Evolutionary conservation across 2,797 vertebrate species (phyloP), one percentile per base, ranked within the genome.

Genomic region (Erethizon dorsatum): DNA sequence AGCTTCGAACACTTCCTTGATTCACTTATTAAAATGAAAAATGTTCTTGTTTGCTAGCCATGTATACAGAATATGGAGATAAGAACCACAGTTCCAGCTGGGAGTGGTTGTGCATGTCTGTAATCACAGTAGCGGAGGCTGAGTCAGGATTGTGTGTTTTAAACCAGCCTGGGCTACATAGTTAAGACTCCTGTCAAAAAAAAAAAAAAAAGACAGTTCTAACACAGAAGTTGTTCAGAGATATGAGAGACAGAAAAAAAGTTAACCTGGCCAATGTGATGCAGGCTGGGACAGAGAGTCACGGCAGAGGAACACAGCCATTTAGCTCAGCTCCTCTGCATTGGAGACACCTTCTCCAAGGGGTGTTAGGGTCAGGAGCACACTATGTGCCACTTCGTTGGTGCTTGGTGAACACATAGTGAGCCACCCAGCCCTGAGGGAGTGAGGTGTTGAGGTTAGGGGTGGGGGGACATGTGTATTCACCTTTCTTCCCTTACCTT

Each of bases 1-100:
- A 75, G 45, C 50, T 96, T 83, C 54, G 57, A 65, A 61, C 11
- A 93, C 89, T 89, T 71, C 28, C 65, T 96, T 73, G 33, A 88
- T 77, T 89, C 41, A 88, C 88, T 93, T 87, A 57, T 91, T 82
- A 52, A 85, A 94, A 82, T 93, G 79, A 83, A 67, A 80, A 85
- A 87, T 80, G 37, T 77, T 85, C 37, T 45, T 92, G 6, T 7
- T 52, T 94, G 54, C 41, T 80, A 94, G 77, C 26, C 9, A 90
- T 91, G 28, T 18, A 65, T 2, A 41, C 6, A 77, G 45, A 91
- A 61, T 82, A 75, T 45, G 24, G 59, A 96, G 77, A 91, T 75
- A 65, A 87, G 54, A 96, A 89, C 84, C 47, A 86, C 10, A 54
- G 24, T 84, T 65, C 47, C 31, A 45, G 41, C 71, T 73, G 41